Base-by-base conservation (phyloP, 2,113 vertebrate genomes). In the Potamarius usumacintae region DNA sequence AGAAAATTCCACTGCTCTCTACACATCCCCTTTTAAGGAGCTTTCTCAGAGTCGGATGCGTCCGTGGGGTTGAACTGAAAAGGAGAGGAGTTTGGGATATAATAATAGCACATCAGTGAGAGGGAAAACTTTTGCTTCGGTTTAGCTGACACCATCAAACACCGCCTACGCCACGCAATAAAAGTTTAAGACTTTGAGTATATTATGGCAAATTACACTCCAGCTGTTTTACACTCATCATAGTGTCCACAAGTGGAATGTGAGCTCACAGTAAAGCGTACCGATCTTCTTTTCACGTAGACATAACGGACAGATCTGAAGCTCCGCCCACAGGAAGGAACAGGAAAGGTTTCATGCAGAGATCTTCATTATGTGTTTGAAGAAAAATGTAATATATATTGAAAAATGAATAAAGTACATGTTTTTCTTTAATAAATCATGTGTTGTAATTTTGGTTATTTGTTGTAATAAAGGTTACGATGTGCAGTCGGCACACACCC, bases 401-500 rank as follows among this genome's bases (percentile, higher is more conserved):
- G 2, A 18, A 20, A 22, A 50, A 53, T 7, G 0, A 22, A 34
- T 80, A 34, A 42, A 81, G 42, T 5, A 9, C 14, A 34, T 18
- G n/a, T 80, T 60, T 58, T 80, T 11, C 53, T 20, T 58, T 9
- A 30, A 17, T 52, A 6, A 77, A 77, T 52, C n/a, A 77, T 2
- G 14, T 91, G 72, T n/a, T 86, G n/a, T 48, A 2, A 17, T 81
- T 58, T 69, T 55, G 82, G 34, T 76, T 42, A 42, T 42, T 4
- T 42, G 42, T 42, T 3, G 42, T 42, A 42, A 71, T 88, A 5
- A 90, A 99, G 98, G 98, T 80, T 99, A 99, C 58, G 96, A 96
- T 18, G 97, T 99, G 3, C 97, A 95, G 94, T 99, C 97, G 0
- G 98, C 97, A 0, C 92, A 94, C 72, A 94, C 96, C 4, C 90